Evolutionary conservation across 2,797 vertebrate genomes (phyloP), one percentile per base, ranked within the genome.

Genomic region (Helostoma temminkii): DNA sequence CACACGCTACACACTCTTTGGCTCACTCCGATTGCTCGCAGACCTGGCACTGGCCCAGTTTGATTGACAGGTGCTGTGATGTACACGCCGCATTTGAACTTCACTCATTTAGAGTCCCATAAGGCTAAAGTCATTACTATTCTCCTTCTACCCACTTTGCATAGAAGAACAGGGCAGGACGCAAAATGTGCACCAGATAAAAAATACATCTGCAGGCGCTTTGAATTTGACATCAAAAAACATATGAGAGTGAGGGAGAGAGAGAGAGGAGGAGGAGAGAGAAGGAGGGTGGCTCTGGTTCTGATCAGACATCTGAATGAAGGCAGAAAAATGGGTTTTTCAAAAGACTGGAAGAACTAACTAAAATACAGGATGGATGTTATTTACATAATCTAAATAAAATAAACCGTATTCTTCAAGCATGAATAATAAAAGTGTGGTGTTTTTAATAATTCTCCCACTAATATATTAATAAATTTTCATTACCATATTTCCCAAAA

Each of bases 41-140:
- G 94, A 94, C 79, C 84, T 81, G 59, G 86, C 72, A 82, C 90
- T 90, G 79, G 92, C 91, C 88, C 76, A 84, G 67, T 83, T 84
- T 97, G 96, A 98, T 92, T 97, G 96, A 97, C 96, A 74, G 90
- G 80, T 86, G 91, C 95, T 96, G 93, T 98, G 96, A 97, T 97
- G 96, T 96, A 86, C 91, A 84, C 93, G 93, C 86, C 56, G 90
- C 93, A 94, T 98, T 90, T 97, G 96, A 98, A 98, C 96, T 96
- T 95, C 94, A 96, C 93, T 95, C 94, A 92, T 91, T 93, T 88
- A 93, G 95, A 81, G 95, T 96, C 97, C 96, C 97, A 95, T 93
- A 94, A 92, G 96, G 95, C 95, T 78, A 56, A 83, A 92, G 94
- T 96, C 96, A 94, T 97, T 96, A 95, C 93, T 92, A 96, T 96